Evolutionary conservation across 2,113 vertebrate genomes (phyloP), one percentile per base, ranked within the genome.

Genomic region (Hemiscyllium ocellatum): DNA sequence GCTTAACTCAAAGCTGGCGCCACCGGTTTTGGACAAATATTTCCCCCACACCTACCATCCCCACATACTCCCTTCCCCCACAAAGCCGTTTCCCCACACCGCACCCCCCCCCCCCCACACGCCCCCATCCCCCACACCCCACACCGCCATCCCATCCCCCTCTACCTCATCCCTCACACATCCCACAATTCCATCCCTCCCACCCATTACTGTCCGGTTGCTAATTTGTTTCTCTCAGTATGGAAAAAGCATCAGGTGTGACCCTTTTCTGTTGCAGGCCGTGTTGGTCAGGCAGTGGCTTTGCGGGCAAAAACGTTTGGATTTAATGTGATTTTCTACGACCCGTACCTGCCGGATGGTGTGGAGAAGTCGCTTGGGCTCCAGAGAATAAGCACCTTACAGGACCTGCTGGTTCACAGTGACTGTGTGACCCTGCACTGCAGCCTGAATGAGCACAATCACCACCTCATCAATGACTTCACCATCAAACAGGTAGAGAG

Each of bases 401-500:
- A 98, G 97, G 98, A 99, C 97, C 98, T 99, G 96, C 98, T 99
- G 96, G 98, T 98, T 97, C 98, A 98, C 97, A 98, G 98, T 87
- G 98, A 99, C 98, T 99, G 98, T 95, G 98, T 99, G 87, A 98
- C 98, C 95, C 97, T 99, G 97, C 98, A 99, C 97, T 99, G 98
- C 97, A 98, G 98, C 97, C 98, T 99, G 96, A 98, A 99, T 96
- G 98, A 99, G 97, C 98, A 99, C 98, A 99, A 98, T 97, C 98
- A 99, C 97, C 98, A 99, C 97, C 98, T 98, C 97, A 98, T 99
- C 96, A 99, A 99, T 96, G 98, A 99, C 98, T 99, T 98, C 97
- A 98, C 98, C 97, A 99, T 99, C 97, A 99, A 99, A 98, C 98
- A 99, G 98, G 98, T 98, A 65, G 33, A 26, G 42, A n/a, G 33